Conservation (phyloP, 2,888 invertebrate species). For the Argynnis bischoffii region DNA sequence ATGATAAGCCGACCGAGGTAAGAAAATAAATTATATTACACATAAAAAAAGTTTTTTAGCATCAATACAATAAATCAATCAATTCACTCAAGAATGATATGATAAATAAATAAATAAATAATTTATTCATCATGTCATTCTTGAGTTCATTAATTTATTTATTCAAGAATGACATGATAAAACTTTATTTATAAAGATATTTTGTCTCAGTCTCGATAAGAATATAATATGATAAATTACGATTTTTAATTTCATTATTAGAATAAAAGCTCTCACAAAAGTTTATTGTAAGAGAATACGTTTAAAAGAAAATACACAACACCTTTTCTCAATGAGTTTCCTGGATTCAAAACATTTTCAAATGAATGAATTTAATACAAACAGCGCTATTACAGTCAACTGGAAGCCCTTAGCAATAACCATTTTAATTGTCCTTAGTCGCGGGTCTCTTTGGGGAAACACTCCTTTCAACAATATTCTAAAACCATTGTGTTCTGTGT, state of each 20-base stretch:
- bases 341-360: conserved; percentile 69
- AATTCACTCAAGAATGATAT: no score
- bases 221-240: no score
- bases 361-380: conserved; percentile 67
- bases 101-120: no score
- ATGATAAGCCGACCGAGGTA: conserved; percentile 78
- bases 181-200: no score
- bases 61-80: no score
- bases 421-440: conserved; percentile 75
- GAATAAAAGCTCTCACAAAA: conserved; percentile 37
- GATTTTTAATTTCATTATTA: no score
- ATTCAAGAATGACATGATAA: no score
- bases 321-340: conserved; percentile 61
- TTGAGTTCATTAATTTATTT: no score
- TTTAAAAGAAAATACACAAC: conserved; percentile 63
- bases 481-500: conserved; percentile 72
- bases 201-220: no score
- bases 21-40: conserved; percentile 48
- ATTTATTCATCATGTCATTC: no score
- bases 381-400: conserved; percentile 61
- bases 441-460: conserved; percentile 63
- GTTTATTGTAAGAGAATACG: conserved; percentile 58
- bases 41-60: neutral
- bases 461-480: conserved; percentile 70
- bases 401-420: conserved; percentile 68